These are phyloP conservation scores for Narcine bancroftii DNA, from an alignment of 2,113 vertebrate genomes.

Conservation along the genomic window DNA sequence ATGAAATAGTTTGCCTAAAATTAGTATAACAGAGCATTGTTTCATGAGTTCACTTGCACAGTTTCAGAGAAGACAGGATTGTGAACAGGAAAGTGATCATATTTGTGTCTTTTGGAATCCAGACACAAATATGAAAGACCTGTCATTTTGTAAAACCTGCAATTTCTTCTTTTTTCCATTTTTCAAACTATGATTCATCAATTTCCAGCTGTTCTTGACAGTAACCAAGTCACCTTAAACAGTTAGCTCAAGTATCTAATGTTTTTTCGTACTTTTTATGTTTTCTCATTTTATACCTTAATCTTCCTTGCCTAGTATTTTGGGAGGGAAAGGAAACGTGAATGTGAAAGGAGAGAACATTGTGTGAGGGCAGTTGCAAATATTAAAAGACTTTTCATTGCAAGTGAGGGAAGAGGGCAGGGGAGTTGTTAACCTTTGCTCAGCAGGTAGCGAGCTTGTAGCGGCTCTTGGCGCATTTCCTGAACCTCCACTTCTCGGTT, in stretches of 20 bases:
- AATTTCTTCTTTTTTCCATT: background rate
- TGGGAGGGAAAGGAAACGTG: background rate
- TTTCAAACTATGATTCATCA: background rate
- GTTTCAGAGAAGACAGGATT: background rate
- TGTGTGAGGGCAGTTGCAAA: background rate
- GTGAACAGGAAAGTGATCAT: background rate
- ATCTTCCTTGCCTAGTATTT: background rate
- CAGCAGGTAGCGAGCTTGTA: background rate
- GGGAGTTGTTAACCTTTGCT: background rate
- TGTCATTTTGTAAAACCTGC: background rate
- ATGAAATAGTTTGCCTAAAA: background rate
- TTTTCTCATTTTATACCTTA: background rate
- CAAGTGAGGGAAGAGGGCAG: too few species aligned
- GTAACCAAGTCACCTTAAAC: background rate
- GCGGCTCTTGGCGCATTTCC: background rate
- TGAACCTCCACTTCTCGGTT: background rate
- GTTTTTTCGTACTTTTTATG: background rate
- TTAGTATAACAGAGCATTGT: background rate
- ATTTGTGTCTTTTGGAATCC: background rate
- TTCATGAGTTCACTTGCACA: background rate
- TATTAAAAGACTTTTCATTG: background rate
- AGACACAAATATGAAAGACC: background rate
- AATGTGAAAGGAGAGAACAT: background rate
- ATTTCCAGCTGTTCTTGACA: background rate
- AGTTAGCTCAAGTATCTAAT: too few species aligned